Evolutionary conservation across 2,888 invertebrate species (phyloP), one percentile per base, ranked within the genome.

Genomic region (Tetramorium bicarinatum): DNA sequence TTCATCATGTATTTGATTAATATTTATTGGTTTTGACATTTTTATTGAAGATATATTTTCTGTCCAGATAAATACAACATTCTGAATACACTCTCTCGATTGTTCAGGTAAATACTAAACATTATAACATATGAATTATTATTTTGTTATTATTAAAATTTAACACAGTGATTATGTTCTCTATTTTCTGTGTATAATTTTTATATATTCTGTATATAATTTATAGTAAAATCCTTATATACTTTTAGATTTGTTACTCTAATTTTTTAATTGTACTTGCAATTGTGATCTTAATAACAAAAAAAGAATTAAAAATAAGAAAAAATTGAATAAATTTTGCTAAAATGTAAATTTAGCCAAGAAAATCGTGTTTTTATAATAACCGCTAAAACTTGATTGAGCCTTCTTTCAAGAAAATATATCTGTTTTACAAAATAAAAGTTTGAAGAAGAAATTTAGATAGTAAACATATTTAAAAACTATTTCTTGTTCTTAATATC

Each of bases 41-140:
- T n/a, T 25, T 21, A 75, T n/a, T 44, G 29, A 29, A 25, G 13
- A 29, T 13, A 21, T 7, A 29, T 4, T 61, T 21, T 54, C 18
- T 2, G 52, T n/a, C 0, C 9, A 29, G 8, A 41, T 4, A 52
- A 3, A 41, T 3, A n/a, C 4, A n/a, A 54, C 44, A 67, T 67
- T 8, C 21, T 18, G 3, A 34, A 76, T n/a, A 49, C 2, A 52
- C 25, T 29, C n/a, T 52, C 2, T 52, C 25, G n/a, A 29, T 67
- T 54, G 11, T n/a, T 67, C 29, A 54, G 77, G 67, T 77, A 74
- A 44, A 61, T 52, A 54, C 54, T 54, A 29, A 18, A 54, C 3
- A 38, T 38, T 75, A 38, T 34, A 34, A 61, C 52, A 49, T 62
- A 6, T 34, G 29, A 61, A 38, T 1, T n/a, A 13, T 11, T 7